Evolutionary conservation across 2,113 vertebrate genomes (phyloP), one percentile per base, ranked within the genome.

Genomic region (Rutilus rutilus): DNA sequence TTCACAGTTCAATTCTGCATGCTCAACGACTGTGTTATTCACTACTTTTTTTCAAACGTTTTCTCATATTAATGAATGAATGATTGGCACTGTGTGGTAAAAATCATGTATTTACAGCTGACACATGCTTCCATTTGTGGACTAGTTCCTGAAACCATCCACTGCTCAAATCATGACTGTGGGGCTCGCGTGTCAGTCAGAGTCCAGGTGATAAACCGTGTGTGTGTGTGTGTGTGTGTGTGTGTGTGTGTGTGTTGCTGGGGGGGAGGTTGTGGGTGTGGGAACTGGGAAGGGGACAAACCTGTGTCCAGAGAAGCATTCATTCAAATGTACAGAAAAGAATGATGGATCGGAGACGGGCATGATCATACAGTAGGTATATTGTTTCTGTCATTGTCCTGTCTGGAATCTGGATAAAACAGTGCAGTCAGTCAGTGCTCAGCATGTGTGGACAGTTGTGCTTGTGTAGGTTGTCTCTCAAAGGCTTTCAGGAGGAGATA

Each of bases 131-230:
- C 47, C 87, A 80, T 17, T 27, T 36, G 57, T 62, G 11, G 30
- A 62, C 15, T 52, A 52, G 9, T 12, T 77, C 27, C 50, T 77
- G 17, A 30, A 82, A 33, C 6, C n/a, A 19, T 47, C 17, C 5
- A n/a, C n/a, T n/a, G n/a, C 33, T 78, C 21, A 78, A 19, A 23
- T 79, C 23, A 62, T 25, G 33, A n/a, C 33, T n/a, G 3, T 23
- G 8, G 8, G 33, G 27, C 82, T 39, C 30, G 12, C 25, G 10
- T 59, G 33, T 71, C 50, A 73, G 75, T 60, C 69, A 80, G 54
- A 87, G 73, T 75, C 77, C 52, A 85, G 83, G 23, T 87, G 30
- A 87, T 85, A 87, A 87, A 79, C 69, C 50, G 25, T 60, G 62
- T 71, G 50, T 85, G 57, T 62, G 71, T 77, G 23, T 45, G 52